phyloP scores from a whole-genome alignment of 2,888 invertebrate species.

The Cheilosia vernalis region DNA sequence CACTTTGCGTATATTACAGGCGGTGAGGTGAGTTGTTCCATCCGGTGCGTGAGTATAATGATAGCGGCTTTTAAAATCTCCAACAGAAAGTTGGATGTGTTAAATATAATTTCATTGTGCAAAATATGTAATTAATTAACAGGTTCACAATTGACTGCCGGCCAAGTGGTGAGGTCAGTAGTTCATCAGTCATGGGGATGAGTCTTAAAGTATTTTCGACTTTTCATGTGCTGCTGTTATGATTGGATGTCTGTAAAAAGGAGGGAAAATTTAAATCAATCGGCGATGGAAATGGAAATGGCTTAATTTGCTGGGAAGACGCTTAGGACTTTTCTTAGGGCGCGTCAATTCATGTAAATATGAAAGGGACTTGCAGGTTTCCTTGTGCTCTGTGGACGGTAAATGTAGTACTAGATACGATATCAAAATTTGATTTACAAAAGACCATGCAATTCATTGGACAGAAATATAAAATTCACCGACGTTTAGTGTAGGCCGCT shows the following conservation, averaged over 20 bases:
- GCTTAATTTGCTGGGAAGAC: too few relatives aligned
- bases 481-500: too few relatives aligned
- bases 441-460: too few relatives aligned
- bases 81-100: slow-evolving; percentile 34
- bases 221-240: background rate
- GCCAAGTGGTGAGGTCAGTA: slow-evolving; percentile 3
- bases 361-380: too few relatives aligned
- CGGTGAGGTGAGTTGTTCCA: slow-evolving; percentile 39
- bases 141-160: slow-evolving; percentile 35
- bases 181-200: background rate
- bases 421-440: too few relatives aligned
- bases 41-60: slow-evolving; percentile 69
- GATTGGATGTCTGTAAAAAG: background rate
- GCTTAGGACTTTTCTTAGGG: too few relatives aligned
- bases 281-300: too few relatives aligned
- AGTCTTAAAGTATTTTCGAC: background rate
- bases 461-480: too few relatives aligned
- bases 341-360: too few relatives aligned
- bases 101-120: slow-evolving; percentile 59
- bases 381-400: too few relatives aligned
- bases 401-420: too few relatives aligned
- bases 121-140: slow-evolving; percentile 69
- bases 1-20: slow-evolving; percentile 56
- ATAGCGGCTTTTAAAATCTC: slow-evolving; percentile 62
- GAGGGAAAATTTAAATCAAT: too few relatives aligned